Base-by-base conservation (phyloP, 30 jellyfish, hydroid and myxozoan species). In the Aurelia aurita region DNA sequence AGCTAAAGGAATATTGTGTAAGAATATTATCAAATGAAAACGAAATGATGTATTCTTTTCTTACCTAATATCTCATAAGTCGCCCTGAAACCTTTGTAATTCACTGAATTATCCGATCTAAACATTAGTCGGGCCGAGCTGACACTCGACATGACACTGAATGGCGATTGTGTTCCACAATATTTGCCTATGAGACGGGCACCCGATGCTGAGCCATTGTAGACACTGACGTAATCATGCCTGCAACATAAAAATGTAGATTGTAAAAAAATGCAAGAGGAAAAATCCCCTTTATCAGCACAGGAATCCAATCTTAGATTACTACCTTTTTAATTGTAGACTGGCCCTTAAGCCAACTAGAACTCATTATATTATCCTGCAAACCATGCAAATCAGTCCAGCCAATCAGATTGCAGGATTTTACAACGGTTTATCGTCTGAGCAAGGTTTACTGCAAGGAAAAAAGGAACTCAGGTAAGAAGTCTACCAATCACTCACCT, bases 71-170 rank as follows among this genome's bases (percentile, higher is more conserved):
- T 57, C 59, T 76, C 87, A 63, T 79, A 79, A 18, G 61, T 66
- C n/a, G 90, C 90, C 21, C 27, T 28, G 74, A 79, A 79, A 9
- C 90, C 90, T 26, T 74, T 61, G 29, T 60, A 79, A 19, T 10
- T 25, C 14, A 79, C 62, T 2, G 90, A 63, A 18, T 58, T 22
- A 66, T 79, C 90, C 11, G 90, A 63, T 20, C n/a, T 62, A 55
- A 79, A 79, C 73, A 39, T 45, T 64, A 79, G 54, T 19, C 66
- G 28, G 22, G 67, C 49, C 27, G 74, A 62, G 35, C 73, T 60
- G 59, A 47, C 82, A 15, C 73, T 79, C 2, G 90, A 79, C 6
- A 20, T 2, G 74, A 79, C 82, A 44, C 82, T 79, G 65, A 64
- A 79, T 20, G 90, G 73, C 0, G 82, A 61, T 64, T 0, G 82